These are phyloP conservation scores for Sander vitreus DNA, from an alignment of 2,113 vertebrate genomes.

Conservation along the genomic window DNA sequence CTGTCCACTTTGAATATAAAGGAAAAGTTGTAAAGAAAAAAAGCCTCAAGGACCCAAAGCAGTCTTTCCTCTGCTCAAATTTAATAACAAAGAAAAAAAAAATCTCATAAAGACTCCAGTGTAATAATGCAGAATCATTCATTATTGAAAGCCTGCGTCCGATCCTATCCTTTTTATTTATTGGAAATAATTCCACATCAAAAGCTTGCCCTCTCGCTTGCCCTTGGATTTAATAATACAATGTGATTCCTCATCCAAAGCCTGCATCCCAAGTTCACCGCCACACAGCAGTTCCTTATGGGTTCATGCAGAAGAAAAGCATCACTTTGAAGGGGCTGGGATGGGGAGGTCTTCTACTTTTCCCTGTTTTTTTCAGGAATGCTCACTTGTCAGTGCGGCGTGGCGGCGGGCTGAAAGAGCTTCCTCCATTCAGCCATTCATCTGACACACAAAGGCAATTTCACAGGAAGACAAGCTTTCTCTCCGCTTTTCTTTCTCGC, in stretches of 20 bases:
- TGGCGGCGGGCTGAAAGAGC: slow-evolving; percentile 53
- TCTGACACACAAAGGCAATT: slow-evolving; percentile 78
- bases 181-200: slow-evolving; percentile 15
- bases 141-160: slow-evolving; percentile 6
- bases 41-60: not conserved
- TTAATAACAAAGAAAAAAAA: slow-evolving; percentile 7
- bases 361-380: slow-evolving; percentile 55
- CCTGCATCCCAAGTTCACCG: slow-evolving; percentile 19
- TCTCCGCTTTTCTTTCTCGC: slow-evolving; percentile 41
- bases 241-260: slow-evolving; percentile 46
- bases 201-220: slow-evolving; percentile 24
- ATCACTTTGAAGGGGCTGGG: slow-evolving; percentile 12
- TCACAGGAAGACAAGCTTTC: slow-evolving; percentile 68
- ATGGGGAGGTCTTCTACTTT: slow-evolving; percentile 22
- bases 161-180: not conserved
- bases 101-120: slow-evolving; percentile 3
- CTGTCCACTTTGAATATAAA: not conserved
- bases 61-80: slow-evolving; percentile 1
- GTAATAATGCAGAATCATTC: slow-evolving; percentile 38
- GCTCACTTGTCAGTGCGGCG: slow-evolving; percentile 71
- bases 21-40: not conserved
- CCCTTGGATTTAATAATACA: slow-evolving; percentile 40
- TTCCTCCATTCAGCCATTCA: slow-evolving; percentile 64
- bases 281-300: slow-evolving; percentile 32
- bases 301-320: slow-evolving; percentile 33